A percentile compares a stretch with the other conserved stretches of the same genome.
phyloP scores from a whole-genome alignment of 2,888 invertebrate genomes.

The Zaprionus obscuricornis region DNA sequence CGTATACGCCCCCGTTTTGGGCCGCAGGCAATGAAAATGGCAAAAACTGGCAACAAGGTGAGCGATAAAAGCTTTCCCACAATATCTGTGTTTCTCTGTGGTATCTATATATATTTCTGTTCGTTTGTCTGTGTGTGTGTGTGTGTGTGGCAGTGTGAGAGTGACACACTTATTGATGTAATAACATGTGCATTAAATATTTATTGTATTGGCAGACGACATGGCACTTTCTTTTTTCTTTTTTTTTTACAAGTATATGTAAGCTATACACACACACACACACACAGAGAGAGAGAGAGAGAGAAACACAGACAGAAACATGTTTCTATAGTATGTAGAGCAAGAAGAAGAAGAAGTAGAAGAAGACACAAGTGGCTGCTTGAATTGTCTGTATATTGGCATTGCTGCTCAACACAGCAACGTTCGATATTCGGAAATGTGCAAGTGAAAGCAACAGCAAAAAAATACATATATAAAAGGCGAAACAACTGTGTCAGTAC shows the following conservation, averaged over 20 bases:
- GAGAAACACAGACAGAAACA: too few species aligned
- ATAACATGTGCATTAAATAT: conserved; percentile 77
- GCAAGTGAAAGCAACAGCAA: conserved; percentile 34
- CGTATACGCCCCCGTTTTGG: conserved; percentile 56
- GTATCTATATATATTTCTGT: conserved; percentile 5
- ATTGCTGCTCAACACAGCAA: conserved; percentile 41
- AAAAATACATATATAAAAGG: too few species aligned
- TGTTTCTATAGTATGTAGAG: not conserved
- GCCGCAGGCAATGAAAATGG: conserved; percentile 47
- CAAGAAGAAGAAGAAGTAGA: not conserved
- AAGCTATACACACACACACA: too few species aligned
- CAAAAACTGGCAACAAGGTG: conserved; percentile 55
- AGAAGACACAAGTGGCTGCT: conserved; percentile 29
- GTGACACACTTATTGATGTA: conserved; percentile 76
- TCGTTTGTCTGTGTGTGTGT: conserved; percentile 1
- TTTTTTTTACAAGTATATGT: conserved; percentile 16
- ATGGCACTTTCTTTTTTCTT: conserved; percentile 65
- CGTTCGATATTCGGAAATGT: conserved; percentile 7
- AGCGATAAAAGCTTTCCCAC: conserved; percentile 69
- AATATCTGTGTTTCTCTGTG: conserved; percentile 25
- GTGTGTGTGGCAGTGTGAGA: conserved; percentile 29
- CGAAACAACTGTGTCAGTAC: conserved; percentile 46
- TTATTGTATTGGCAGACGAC: conserved; percentile 77
- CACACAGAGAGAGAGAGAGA: too few species aligned
- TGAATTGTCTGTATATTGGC: too few species aligned